These are phyloP conservation scores for Spinibarbus caldwelli DNA, from an alignment of 2,797 vertebrate species.

Conservation along the genomic window DNA sequence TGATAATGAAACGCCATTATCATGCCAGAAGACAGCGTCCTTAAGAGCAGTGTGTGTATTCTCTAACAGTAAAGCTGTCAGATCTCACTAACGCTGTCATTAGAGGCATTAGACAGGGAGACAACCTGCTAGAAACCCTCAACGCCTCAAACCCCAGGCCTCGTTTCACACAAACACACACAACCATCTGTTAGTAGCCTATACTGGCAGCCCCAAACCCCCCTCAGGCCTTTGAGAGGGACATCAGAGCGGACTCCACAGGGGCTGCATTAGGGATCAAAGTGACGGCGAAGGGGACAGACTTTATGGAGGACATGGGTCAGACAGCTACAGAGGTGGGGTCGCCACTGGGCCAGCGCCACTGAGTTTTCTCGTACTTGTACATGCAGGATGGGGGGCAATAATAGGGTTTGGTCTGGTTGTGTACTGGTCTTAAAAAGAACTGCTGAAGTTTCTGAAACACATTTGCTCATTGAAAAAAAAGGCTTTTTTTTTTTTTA, in stretches of 20 bases:
- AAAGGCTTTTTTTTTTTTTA: too few species aligned
- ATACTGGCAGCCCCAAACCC: conserved; percentile 59
- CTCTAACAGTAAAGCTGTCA: conserved; percentile 63
- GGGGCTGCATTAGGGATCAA: conserved; percentile 61
- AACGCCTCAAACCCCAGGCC: conserved; percentile 23
- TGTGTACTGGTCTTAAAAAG: neutral
- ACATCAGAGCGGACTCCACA: conserved; percentile 71
- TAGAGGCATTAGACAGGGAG: conserved; percentile 55
- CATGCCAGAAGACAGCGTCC: conserved; percentile 50
- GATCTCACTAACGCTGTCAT: conserved; percentile 67
- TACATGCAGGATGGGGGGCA: neutral
- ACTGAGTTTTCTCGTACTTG: conserved; percentile 18
- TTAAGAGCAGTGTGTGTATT: conserved; percentile 54
- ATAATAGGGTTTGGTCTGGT: neutral
- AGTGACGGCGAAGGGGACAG: conserved; percentile 65
- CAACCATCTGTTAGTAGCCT: conserved; percentile 67
- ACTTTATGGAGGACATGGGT: conserved; percentile 72
- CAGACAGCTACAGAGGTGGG: conserved; percentile 68
- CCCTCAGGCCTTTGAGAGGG: conserved; percentile 71
- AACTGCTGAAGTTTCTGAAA: neutral
- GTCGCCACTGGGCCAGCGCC: conserved; percentile 54
- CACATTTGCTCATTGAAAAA: too few species aligned
- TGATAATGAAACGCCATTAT: conserved; percentile 29
- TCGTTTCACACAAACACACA: conserved; percentile 47
- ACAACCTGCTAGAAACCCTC: conserved; percentile 58